Conservation (phyloP, 64 coral and sea anemone genomes). For the Dendrophyllia cribrosa region DNA sequence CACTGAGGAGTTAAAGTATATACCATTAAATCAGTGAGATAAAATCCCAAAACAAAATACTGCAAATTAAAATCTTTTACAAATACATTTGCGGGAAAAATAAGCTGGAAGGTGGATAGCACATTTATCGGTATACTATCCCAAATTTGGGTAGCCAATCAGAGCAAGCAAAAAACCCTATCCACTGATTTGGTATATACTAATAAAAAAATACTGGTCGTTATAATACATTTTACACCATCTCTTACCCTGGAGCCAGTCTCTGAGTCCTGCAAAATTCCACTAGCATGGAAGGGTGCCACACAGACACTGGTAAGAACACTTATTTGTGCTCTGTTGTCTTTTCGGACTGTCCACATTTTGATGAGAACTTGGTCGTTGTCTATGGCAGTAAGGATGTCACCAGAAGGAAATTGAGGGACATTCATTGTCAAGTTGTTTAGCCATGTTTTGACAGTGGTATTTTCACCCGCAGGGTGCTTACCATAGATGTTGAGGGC, state of each 20-base stretch:
- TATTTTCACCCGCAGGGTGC: constrained; percentile 1
- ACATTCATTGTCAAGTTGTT: constrained; percentile 45
- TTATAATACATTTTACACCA: too few relatives aligned
- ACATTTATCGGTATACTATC: too few relatives aligned
- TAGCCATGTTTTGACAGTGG: constrained; percentile 22
- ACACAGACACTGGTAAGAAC: constrained; percentile 50
- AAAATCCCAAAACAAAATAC: too few relatives aligned
- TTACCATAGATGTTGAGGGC: constrained; percentile 6
- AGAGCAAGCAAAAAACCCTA: background rate
- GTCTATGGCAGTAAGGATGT: constrained; percentile 40
- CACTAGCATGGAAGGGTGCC: background rate
- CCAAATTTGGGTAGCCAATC: background rate
- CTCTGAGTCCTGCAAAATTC: background rate
- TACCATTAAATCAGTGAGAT: too few relatives aligned
- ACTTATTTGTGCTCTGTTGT: constrained; percentile 62
- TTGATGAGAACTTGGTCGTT: constrained; percentile 64
- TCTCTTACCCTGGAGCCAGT: background rate
- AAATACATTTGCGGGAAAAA: too few relatives aligned
- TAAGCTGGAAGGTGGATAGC: too few relatives aligned
- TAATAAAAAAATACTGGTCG: background rate
- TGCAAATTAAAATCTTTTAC: too few relatives aligned
- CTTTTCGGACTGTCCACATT: constrained; percentile 56
- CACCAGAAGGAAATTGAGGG: constrained; percentile 28
- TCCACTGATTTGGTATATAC: background rate
- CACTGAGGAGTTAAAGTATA: too few relatives aligned